Evolutionary conservation across 2,113 vertebrate species (phyloP).

Genomic region (Leuciscus idus): DNA sequence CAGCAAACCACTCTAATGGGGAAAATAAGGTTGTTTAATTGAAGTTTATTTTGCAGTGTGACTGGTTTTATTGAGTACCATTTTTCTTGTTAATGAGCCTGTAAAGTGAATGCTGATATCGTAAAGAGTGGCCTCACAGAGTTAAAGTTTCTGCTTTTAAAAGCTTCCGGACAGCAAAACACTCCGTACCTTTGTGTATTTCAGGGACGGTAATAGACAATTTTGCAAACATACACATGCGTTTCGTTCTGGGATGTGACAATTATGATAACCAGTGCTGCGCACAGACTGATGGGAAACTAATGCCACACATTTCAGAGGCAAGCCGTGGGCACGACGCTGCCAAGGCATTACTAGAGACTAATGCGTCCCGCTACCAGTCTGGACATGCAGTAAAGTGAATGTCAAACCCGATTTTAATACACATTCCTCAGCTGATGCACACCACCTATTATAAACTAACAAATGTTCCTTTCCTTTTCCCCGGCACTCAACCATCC

Average conservation of each 20-base stretch:
- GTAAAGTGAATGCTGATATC: slow-evolving; percentile 77
- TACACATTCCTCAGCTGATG: slow-evolving; percentile 87
- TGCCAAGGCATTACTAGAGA: slow-evolving; percentile 79
- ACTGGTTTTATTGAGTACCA: slow-evolving; percentile 81
- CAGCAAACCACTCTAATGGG: slow-evolving; percentile 70
- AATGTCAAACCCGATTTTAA: slow-evolving; percentile 89
- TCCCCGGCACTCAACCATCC: slow-evolving; percentile 58
- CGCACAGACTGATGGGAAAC: slow-evolving; percentile 21
- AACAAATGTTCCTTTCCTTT: slow-evolving; percentile 75
- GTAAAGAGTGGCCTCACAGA: slow-evolving; percentile 48
- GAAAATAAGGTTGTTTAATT: slow-evolving; percentile 81
- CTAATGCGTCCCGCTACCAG: slow-evolving; percentile 88
- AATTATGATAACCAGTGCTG: neutral
- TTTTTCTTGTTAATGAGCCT: slow-evolving; percentile 81
- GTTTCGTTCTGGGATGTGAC: neutral
- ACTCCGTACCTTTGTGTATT: slow-evolving; percentile 12
- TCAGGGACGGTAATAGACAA: slow-evolving; percentile 22
- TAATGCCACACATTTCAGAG: slow-evolving; percentile 29
- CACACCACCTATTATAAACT: slow-evolving; percentile 81
- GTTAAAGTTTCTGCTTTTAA: slow-evolving; percentile 28
- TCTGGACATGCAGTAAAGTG: slow-evolving; percentile 91
- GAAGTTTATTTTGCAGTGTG: slow-evolving; percentile 76
- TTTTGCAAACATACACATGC: slow-evolving; percentile 20
- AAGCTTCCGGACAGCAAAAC: slow-evolving; percentile 9
- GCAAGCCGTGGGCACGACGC: slow-evolving; percentile 10